phyloP scores from a whole-genome alignment of 2,888 invertebrate genomes.

The Orgyia antiqua region DNA sequence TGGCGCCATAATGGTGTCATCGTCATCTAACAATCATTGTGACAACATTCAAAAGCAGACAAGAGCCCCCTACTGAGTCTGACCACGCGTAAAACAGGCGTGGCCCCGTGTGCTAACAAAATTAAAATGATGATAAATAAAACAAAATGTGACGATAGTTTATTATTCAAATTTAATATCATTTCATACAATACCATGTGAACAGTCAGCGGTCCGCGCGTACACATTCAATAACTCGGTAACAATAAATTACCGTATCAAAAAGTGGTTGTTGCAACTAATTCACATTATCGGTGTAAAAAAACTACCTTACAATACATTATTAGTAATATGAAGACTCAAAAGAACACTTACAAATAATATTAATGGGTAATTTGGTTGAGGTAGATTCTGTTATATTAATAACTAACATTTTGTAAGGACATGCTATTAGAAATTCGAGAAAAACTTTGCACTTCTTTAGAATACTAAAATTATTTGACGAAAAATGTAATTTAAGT shows the following conservation, averaged over 20 bases:
- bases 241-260: slow-evolving; percentile 77
- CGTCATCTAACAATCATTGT: too few species aligned
- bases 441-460: not conserved
- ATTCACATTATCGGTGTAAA: slow-evolving; percentile 59
- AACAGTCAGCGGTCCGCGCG: slow-evolving; percentile 50
- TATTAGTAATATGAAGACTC: slow-evolving; percentile 71
- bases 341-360: slow-evolving; percentile 74
- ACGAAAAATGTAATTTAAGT: too few species aligned
- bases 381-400: slow-evolving; percentile 70
- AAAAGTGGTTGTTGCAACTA: slow-evolving; percentile 66
- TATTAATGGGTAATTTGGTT: slow-evolving; percentile 75
- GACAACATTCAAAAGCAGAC: too few species aligned
- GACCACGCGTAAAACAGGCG: too few species aligned
- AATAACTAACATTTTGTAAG: slow-evolving; percentile 43
- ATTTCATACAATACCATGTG: slow-evolving; percentile 60
- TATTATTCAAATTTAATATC: slow-evolving; percentile 62
- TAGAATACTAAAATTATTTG: too few species aligned
- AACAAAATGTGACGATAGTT: slow-evolving; percentile 11
- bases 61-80: too few species aligned
- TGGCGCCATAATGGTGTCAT: too few species aligned
- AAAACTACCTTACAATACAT: slow-evolving; percentile 68
- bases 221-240: slow-evolving; percentile 70
- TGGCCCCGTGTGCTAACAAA: too few species aligned
- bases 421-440: slow-evolving; percentile 15
- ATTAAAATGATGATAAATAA: not conserved